Evolutionary conservation across 2,888 invertebrate genomes (phyloP), one percentile per base, ranked within the genome.

Genomic region (Orthosia incerta): DNA sequence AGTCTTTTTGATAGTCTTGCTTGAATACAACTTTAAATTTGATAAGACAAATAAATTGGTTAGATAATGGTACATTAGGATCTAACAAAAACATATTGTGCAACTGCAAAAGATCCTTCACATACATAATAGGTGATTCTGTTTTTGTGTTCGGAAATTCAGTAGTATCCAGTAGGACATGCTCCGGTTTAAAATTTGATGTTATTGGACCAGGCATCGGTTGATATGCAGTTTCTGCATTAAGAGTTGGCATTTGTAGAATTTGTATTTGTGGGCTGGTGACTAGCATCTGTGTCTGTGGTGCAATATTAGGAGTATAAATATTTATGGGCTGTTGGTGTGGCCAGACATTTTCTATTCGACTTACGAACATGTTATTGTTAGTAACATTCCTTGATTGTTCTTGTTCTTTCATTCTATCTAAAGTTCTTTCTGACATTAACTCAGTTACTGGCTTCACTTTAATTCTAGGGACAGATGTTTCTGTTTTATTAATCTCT

Each of bases 381-480:
- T 51, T 68, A 56, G 63, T 46, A 56, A 13, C 39, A 57, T 69
- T 56, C 13, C 70, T 20, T 15, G 70, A 5, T 55, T 80, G 79
- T 65, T 39, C 39, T 39, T 9, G 39, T 39, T 76, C 86, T 77
- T 85, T 79, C 71, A 82, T 79, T 64, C 67, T 87, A 60, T 85
- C 88, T 39, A 92, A 84, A 62, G 84, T 86, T 74, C 83, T 88
- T 66, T 88, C 86, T 2, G 95, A 89, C 95, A 95, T 94, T 62
- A 96, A 88, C 79, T 95, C 94, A 20, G 94, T 89, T 51, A 87
- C 92, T 51, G 95, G 92, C 83, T 95, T 96, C 0, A 96, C 95
- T 91, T 95, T 96, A 67, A 96, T 95, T 84, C 94, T 90, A 13
- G 95, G 94, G 11, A 74, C 65, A 57, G 80, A 66, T 53, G 73